A percentile compares a stretch with the other conserved stretches of the same genome.
Conservation (phyloP, 1,140 invertebrate species). For the Caenorhabditis briggsae region DNA sequence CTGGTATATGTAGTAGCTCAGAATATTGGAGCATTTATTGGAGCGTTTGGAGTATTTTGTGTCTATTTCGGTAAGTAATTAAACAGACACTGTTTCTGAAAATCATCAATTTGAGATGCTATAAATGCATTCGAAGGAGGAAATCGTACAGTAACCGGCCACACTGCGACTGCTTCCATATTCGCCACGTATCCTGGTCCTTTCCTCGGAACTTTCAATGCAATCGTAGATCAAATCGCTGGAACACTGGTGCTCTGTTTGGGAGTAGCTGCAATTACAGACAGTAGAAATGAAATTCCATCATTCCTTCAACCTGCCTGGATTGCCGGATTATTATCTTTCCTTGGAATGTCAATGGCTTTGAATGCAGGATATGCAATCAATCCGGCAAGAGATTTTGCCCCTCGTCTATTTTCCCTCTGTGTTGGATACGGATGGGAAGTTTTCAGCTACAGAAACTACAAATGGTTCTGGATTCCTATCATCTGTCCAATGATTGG, state of each 20-base stretch:
- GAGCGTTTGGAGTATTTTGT: conserved; percentile 79
- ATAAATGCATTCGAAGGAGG: conserved; percentile 79
- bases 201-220: conserved; percentile 78
- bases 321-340: conserved; percentile 78
- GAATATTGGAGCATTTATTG: conserved; percentile 81
- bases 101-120: conserved; percentile 78
- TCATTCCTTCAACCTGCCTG: conserved; percentile 79
- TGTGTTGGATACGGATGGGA: conserved; percentile 80
- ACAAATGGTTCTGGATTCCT: conserved; percentile 81
- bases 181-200: conserved; percentile 81
- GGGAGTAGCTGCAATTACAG: conserved; percentile 80
- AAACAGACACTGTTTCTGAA: not conserved
- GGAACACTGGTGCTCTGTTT: conserved; percentile 80
- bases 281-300: conserved; percentile 80
- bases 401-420: conserved; percentile 81
- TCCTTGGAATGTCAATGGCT: conserved; percentile 59
- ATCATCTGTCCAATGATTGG: conserved; percentile 81
- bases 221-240: conserved; percentile 80
- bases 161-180: conserved; percentile 80
- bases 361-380: conserved; percentile 80
- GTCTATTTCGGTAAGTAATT: conserved; percentile 79
- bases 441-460: conserved; percentile 78
- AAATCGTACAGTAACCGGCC: conserved; percentile 72
- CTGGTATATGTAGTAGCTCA: conserved; percentile 80
- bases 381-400: conserved; percentile 82